Percentiles rank a stretch among this genome's conserved stretches.
Conservation (phyloP, 2,888 invertebrate genomes). For the Schrankia costaestrigalis region DNA sequence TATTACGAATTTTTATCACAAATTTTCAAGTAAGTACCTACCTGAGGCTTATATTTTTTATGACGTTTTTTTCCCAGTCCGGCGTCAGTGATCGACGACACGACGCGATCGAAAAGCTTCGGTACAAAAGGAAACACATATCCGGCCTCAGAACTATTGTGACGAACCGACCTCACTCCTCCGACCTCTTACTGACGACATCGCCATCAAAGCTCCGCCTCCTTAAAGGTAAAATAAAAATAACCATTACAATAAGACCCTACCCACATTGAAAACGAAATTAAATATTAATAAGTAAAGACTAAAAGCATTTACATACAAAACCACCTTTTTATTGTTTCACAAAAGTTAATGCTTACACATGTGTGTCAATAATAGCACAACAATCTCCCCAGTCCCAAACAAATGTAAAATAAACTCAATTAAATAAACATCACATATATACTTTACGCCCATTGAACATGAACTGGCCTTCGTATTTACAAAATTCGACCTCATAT, state of each 20-base stretch:
- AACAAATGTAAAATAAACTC: constrained; percentile 49
- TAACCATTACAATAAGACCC: neutral
- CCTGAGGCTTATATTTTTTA: too few relatives aligned
- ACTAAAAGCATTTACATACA: constrained; percentile 14
- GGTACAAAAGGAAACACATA: constrained; percentile 55
- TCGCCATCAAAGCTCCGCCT: neutral
- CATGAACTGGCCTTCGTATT: constrained; percentile 56
- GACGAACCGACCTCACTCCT: constrained; percentile 20
- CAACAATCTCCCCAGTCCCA: constrained; percentile 25
- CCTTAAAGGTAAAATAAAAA: constrained; percentile 1
- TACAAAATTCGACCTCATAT: constrained; percentile 67
- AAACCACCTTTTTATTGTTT: constrained; percentile 19
- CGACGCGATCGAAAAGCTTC: constrained; percentile 58
- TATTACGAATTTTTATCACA: too few relatives aligned
- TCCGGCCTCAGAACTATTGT: constrained; percentile 52
- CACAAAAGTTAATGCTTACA: constrained; percentile 19
- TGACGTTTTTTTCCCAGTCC: constrained; percentile 33
- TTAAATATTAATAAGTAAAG: constrained; percentile 11
- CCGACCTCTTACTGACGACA: constrained; percentile 15
- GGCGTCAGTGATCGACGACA: constrained; percentile 42
- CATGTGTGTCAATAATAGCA: constrained; percentile 24
- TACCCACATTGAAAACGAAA: constrained; percentile 1
- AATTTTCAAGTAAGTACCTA: too few relatives aligned
- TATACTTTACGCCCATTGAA: constrained; percentile 50
- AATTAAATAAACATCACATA: constrained; percentile 61